Evolutionary conservation across 1,140 invertebrate genomes (phyloP).

Genomic region (Luehdorfia chinensis): DNA sequence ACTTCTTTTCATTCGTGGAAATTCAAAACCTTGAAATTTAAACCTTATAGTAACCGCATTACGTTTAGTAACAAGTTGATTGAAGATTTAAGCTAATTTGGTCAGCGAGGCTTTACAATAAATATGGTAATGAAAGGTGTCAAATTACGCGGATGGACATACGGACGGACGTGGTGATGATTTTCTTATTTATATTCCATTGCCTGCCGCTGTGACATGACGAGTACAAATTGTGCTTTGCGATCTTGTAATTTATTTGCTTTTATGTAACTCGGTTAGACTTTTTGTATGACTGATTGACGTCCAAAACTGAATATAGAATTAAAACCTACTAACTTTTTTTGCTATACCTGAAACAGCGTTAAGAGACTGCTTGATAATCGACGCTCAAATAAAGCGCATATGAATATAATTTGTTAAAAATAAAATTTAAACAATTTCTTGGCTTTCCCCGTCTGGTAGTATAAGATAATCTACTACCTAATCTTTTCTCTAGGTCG

Average conservation of each 20-base stretch:
- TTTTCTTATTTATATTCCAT: constrained; percentile 64
- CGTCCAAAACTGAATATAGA: too few species aligned
- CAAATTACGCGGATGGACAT: constrained; percentile 46
- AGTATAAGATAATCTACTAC: too few species aligned
- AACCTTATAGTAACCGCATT: constrained; percentile 34
- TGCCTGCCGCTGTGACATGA: constrained; percentile 35
- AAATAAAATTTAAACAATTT: too few species aligned
- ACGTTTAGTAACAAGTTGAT: constrained; percentile 38
- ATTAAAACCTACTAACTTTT: too few species aligned
- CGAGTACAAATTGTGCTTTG: constrained; percentile 33
- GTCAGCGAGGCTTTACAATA: constrained; percentile 45
- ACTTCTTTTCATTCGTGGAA: background rate
- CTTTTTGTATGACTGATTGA: constrained; percentile 16
- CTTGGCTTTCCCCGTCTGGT: too few species aligned
- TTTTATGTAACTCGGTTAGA: constrained; percentile 25
- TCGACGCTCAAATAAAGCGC: too few species aligned
- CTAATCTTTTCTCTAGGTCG: too few species aligned
- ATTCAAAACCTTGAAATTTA: constrained; percentile 3
- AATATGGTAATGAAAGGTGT: constrained; percentile 64
- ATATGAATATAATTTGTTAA: too few species aligned
- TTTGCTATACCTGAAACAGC: too few species aligned
- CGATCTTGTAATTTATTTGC: constrained; percentile 32
- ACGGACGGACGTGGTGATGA: constrained; percentile 51
- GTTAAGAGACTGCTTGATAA: too few species aligned
- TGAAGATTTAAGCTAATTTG: constrained; percentile 5